phyloP scores from a whole-genome alignment of 2,797 vertebrate species.

The Sus cebifrons region DNA sequence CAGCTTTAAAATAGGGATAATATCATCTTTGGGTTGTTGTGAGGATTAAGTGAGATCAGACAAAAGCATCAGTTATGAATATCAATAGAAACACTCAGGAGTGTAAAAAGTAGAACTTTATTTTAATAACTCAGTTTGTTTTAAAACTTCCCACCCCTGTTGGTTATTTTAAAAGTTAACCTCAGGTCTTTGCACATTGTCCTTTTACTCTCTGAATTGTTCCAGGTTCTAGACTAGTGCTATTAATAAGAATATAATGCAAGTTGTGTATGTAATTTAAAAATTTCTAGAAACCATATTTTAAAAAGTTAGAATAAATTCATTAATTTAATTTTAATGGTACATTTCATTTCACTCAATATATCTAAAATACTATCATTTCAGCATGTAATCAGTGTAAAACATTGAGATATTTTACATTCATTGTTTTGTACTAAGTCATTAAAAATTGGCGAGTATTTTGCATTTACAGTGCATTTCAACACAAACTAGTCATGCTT shows the following conservation, averaged over 20 bases:
- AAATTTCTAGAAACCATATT: background rate
- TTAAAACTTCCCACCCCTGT: background rate
- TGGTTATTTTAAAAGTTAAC: background rate
- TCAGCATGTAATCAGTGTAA: background rate
- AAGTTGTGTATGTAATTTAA: background rate
- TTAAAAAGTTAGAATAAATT: background rate
- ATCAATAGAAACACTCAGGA: background rate
- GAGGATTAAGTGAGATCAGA: background rate
- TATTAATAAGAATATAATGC: background rate
- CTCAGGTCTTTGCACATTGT: background rate
- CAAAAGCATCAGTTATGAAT: background rate
- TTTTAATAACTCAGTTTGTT: background rate
- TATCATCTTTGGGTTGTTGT: background rate
- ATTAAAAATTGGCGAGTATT: background rate
- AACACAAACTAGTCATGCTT: background rate
- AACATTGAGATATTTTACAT: background rate
- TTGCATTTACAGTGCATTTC: background rate
- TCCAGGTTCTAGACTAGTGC: background rate
- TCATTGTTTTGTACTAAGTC: background rate
- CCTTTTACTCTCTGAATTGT: background rate
- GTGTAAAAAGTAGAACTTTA: background rate
- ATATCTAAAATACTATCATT: constrained; percentile 7
- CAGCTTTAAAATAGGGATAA: background rate
- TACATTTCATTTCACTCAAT: background rate
- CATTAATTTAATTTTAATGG: constrained; percentile 24